phyloP scores from a whole-genome alignment of 35 echinoderm and acorn worm species.

The Ophiothrix spiculata region DNA sequence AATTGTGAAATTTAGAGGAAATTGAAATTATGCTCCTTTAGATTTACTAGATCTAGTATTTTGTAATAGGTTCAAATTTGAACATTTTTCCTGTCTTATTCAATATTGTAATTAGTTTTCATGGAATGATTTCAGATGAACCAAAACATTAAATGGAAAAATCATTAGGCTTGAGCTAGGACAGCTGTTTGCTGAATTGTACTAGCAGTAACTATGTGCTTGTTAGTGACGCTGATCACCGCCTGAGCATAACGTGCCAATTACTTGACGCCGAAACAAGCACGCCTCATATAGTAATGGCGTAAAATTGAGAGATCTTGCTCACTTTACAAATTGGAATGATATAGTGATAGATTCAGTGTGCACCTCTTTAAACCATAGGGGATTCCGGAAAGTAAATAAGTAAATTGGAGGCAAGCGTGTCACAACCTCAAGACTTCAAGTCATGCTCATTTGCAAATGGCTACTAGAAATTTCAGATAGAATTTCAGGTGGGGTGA shows the following conservation, averaged over 20 bases:
- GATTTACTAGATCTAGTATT: no score
- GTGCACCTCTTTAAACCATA: neutral
- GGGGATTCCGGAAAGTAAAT: neutral
- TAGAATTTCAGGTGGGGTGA: no score
- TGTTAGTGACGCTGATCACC: neutral
- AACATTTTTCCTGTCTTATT: neutral
- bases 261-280: neutral
- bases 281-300: conserved; percentile 14
- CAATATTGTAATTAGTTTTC: neutral
- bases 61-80: no score
- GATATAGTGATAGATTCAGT: conserved; percentile 12
- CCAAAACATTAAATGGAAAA: neutral
- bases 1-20: no score
- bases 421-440: neutral
- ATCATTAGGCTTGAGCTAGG: no score
- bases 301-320: conserved; percentile 15
- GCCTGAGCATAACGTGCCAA: conserved; percentile 11
- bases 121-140: neutral
- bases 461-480: neutral
- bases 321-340: neutral
- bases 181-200: no score
- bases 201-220: no score
- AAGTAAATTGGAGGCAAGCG: neutral
- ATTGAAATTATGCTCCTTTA: no score
- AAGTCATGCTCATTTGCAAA: neutral